These are phyloP conservation scores for Somateria mollissima DNA, from an alignment of 2,797 vertebrate genomes.

Conservation along the genomic window DNA sequence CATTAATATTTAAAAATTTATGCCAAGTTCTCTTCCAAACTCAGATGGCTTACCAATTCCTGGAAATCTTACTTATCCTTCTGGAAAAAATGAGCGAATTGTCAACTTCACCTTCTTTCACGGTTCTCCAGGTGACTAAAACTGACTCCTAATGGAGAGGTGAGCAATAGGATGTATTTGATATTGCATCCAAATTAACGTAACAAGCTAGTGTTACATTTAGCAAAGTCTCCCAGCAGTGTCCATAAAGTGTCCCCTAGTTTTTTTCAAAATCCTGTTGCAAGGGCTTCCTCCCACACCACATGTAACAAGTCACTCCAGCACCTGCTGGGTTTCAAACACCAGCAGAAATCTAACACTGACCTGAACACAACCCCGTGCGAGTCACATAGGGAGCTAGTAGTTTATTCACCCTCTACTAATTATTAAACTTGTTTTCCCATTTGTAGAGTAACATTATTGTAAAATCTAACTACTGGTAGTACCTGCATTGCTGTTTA, in stretches of 20 bases:
- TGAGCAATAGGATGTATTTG: background rate
- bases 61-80: background rate
- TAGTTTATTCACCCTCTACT: constrained; percentile 56
- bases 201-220: constrained; percentile 43
- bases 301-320: constrained; percentile 67
- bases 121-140: background rate
- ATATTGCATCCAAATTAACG: background rate
- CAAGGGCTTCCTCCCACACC: constrained; percentile 15
- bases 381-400: constrained; percentile 29
- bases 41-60: constrained; percentile 13
- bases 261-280: background rate
- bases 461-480: constrained; percentile 74
- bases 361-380: constrained; percentile 10
- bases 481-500: constrained; percentile 58
- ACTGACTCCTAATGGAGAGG: background rate
- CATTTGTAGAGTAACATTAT: constrained; percentile 76
- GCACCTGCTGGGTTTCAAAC: background rate
- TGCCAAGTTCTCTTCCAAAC: background rate
- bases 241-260: background rate
- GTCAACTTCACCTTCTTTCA: constrained; percentile 24
- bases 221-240: constrained; percentile 31
- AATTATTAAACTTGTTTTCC: constrained; percentile 72
- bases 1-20: constrained; percentile 66
- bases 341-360: constrained; percentile 62
- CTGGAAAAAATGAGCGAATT: constrained; percentile 21